Percentiles rank a stretch among this genome's conserved stretches.
Evolutionary conservation across 2,888 invertebrate species (phyloP).

Genomic region (Orchesellides sinensis): DNA sequence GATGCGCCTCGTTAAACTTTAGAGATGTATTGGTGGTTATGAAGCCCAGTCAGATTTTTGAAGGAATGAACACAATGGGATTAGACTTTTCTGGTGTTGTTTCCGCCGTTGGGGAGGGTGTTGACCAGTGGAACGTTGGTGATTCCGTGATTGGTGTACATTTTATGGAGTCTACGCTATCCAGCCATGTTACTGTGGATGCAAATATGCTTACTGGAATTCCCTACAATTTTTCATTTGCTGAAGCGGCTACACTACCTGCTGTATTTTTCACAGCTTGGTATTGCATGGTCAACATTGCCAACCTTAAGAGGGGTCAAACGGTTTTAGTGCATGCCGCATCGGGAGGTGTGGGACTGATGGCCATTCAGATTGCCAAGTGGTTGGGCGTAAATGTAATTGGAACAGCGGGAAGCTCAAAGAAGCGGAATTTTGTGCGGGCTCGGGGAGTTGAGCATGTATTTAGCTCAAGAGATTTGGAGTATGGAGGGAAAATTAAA

Average conservation of each 20-base stretch:
- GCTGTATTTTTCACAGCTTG: slow-evolving; percentile 40
- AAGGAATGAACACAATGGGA: slow-evolving; percentile 10
- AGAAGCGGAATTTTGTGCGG: slow-evolving; percentile 20
- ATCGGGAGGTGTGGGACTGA: slow-evolving; percentile 52
- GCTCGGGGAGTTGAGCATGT: slow-evolving; percentile 31
- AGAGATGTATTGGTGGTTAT: slow-evolving; percentile 25
- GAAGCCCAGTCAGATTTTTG: slow-evolving; percentile 22
- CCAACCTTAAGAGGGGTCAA: slow-evolving; percentile 4
- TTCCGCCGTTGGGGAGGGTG: not conserved
- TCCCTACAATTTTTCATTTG: slow-evolving; percentile 6
- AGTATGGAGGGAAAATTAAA: not conserved
- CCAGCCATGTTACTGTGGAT: slow-evolving; percentile 1
- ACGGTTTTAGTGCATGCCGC: slow-evolving; percentile 36
- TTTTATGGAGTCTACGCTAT: not conserved
- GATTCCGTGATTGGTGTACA: slow-evolving; percentile 24
- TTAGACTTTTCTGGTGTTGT: slow-evolving; percentile 35
- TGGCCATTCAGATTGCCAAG: slow-evolving; percentile 38
- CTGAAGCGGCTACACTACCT: slow-evolving; percentile 37
- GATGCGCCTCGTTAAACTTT: slow-evolving; percentile 26
- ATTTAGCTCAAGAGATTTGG: slow-evolving; percentile 16
- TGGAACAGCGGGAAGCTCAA: slow-evolving; percentile 37
- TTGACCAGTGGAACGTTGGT: slow-evolving; percentile 9
- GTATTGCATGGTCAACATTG: slow-evolving; percentile 36
- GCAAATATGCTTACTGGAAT: not conserved
- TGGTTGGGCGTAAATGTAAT: slow-evolving; percentile 15